Evolutionary conservation across 1,140 invertebrate species (phyloP), one percentile per base, ranked within the genome.

Genomic region (Triops longicaudatus): DNA sequence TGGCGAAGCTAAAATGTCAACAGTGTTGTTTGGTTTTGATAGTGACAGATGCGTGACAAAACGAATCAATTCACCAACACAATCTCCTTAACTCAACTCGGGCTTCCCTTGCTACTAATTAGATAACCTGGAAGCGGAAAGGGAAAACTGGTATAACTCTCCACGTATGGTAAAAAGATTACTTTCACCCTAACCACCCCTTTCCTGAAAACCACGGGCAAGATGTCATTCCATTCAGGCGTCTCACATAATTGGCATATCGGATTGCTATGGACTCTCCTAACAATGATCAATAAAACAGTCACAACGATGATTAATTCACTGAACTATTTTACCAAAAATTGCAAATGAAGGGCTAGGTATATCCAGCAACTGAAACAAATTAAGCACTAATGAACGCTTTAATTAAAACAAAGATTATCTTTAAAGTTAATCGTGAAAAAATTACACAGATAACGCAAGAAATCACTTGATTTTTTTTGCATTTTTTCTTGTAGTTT

Each of bases 21-120:
- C 7, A 1, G 6, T 0, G 17, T 63, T n/a, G 50, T 22, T 63
- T 63, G 22, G 50, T 5, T 63, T 63, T 63, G 50, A 63, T 63
- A 63, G 50, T 63, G 50, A 63, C 50, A 63, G 50, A 63, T 63
- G 50, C 22, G 50, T 63, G 50, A 63, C 50, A 63, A 37, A 63
- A 63, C 50, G 50, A 63, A 63, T 63, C 50, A 63, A 63, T 17
- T 17, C 50, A 17, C n/a, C 9, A n/a, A 63, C 14, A 22, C n/a
- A 63, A 63, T 63, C n/a, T 63, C 22, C 50, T 63, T 63, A 63
- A 37, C 31, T 37, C 22, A 63, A 63, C 50, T 10, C 22, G 50
- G n/a, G 17, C 50, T 22, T 63, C 50, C 5, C 50, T 63, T 63
- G 6, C 22, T 22, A 63, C 22, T 63, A 22, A 63, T 63, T 63